A percentile compares a stretch with the other conserved stretches of the same genome.
Conservation (phyloP, 2,113 vertebrate genomes). For the Cephalophus harveyi region DNA sequence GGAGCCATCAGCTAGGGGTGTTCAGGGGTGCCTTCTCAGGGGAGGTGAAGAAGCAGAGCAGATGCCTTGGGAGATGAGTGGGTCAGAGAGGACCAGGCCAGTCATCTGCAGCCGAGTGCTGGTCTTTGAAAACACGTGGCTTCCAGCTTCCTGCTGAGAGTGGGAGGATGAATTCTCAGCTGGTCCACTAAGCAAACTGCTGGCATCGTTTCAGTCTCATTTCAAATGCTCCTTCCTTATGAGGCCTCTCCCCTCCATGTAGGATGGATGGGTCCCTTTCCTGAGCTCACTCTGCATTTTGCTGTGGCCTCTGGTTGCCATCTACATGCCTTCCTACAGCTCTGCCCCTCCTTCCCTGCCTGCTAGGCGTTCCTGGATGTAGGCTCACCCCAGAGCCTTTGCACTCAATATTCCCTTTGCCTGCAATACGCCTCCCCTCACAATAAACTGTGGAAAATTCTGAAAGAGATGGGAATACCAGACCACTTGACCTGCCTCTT, state of each 20-base stretch:
- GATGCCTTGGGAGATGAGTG: too few species aligned
- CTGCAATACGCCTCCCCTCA: neutral
- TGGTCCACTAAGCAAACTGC: neutral
- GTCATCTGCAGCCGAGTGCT: neutral
- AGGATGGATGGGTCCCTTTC: neutral
- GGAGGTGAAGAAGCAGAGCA: neutral
- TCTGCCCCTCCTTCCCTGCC: neutral
- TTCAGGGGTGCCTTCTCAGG: accelerated
- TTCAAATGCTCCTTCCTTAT: neutral
- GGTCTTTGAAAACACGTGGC: accelerated
- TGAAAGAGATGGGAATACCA: too few species aligned
- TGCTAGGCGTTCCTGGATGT: neutral
- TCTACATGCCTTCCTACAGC: neutral
- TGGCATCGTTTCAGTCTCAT: neutral
- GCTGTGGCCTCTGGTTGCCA: neutral
- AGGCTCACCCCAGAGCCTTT: neutral
- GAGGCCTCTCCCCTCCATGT: neutral
- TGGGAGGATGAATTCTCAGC: neutral
- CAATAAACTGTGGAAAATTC: too few species aligned
- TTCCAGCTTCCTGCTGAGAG: neutral
- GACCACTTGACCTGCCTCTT: too few species aligned
- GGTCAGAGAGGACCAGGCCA: neutral
- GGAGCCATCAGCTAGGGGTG: neutral
- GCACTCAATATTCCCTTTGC: neutral
- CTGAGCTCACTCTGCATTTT: neutral